Conservation (phyloP, 2,888 invertebrate genomes). For the Julus scanicus region DNA sequence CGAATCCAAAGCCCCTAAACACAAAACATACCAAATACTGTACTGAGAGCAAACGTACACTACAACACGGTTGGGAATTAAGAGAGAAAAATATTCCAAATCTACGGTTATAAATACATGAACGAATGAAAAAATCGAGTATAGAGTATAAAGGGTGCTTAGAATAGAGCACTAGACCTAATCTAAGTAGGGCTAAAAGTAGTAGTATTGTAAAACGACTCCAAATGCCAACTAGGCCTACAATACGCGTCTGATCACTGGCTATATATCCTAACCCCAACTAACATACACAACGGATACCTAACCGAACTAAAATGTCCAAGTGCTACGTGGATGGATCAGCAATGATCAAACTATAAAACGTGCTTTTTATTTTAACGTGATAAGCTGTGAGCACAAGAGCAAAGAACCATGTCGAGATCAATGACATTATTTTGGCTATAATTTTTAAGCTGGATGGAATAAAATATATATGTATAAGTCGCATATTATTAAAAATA, state of each 20-base stretch:
- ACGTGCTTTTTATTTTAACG: neutral
- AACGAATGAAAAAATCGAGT: conserved; percentile 29
- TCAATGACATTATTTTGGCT: too few species aligned
- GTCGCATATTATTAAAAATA: too few species aligned
- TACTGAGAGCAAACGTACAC: conserved; percentile 48
- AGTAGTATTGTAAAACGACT: conserved; percentile 1
- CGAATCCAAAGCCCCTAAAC: conserved; percentile 99
- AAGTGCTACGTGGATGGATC: neutral
- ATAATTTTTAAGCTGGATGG: too few species aligned
- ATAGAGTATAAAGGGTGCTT: neutral
- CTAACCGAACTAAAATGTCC: neutral
- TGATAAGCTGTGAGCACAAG: neutral
- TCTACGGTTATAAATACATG: conserved; percentile 31
- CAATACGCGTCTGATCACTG: neutral
- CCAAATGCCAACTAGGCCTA: conserved; percentile 1
- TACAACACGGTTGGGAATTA: conserved; percentile 48
- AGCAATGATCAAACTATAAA: neutral
- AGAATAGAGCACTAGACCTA: conserved; percentile 22
- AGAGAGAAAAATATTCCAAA: conserved; percentile 39
- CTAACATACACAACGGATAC: neutral
- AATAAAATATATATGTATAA: too few species aligned
- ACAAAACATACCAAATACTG: conserved; percentile 51
- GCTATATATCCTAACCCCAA: neutral
- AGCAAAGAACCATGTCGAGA: too few species aligned
- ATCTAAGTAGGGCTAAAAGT: conserved; percentile 31